Percentiles rank a stretch among this genome's conserved stretches.
Conservation (phyloP, 2,888 invertebrate genomes). For the Lasioglossum calceatum region DNA sequence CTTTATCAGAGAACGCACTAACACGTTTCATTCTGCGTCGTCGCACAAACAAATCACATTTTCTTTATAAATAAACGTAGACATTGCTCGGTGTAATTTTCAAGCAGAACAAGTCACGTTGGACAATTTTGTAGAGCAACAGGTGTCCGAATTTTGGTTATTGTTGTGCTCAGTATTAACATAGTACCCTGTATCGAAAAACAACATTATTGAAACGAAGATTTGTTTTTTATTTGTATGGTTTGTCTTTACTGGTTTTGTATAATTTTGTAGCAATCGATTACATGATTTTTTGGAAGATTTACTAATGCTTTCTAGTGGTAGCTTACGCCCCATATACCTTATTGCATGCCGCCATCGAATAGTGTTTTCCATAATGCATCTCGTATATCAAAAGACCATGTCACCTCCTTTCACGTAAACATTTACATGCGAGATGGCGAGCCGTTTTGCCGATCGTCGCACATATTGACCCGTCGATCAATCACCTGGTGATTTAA, state of each 20-base stretch:
- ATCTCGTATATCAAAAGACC: slow-evolving; percentile 20
- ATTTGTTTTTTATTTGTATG: neutral
- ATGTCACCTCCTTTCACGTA: slow-evolving; percentile 30
- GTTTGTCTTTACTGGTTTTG: neutral
- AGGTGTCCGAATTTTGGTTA: slow-evolving; percentile 45
- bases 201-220: no score
- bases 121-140: slow-evolving; percentile 27
- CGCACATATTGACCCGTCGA: slow-evolving; percentile 16
- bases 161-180: neutral
- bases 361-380: slow-evolving; percentile 24
- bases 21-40: neutral
- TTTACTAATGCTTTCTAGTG: neutral
- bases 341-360: neutral
- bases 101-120: neutral
- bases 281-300: no score
- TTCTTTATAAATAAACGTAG: neutral
- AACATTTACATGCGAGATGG: slow-evolving; percentile 34
- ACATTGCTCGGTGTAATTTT: neutral
- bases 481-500: slow-evolving; percentile 14
- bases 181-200: no score
- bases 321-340: neutral
- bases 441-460: slow-evolving; percentile 20
- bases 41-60: no score
- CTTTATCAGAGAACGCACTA: neutral
- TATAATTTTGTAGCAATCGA: neutral